phyloP scores from a whole-genome alignment of 2,113 vertebrate genomes.

The Hippocampus abdominalis region DNA sequence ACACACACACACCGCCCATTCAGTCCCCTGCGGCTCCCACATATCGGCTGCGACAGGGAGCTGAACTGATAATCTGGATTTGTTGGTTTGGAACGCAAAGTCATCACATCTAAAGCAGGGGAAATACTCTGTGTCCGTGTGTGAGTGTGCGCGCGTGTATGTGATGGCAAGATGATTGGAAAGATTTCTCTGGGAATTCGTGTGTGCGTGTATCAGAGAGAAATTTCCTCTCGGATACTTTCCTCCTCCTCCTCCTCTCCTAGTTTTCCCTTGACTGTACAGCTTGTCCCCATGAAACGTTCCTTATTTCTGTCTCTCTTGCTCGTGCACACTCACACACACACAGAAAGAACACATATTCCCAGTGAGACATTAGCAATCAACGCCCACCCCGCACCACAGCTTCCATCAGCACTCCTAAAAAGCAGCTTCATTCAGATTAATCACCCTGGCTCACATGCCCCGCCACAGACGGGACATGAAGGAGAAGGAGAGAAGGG shows the following conservation, averaged over 20 bases:
- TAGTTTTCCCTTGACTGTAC: slow-evolving; percentile 45
- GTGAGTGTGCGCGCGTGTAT: slow-evolving; percentile 11
- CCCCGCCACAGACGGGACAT: slow-evolving; percentile 40
- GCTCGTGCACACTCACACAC: not conserved
- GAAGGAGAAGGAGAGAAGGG: slow-evolving; percentile 34
- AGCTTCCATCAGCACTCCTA: slow-evolving; percentile 25
- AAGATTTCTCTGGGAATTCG: slow-evolving; percentile 39
- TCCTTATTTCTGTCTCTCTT: slow-evolving; percentile 21
- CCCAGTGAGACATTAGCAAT: slow-evolving; percentile 69
- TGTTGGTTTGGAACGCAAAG: slow-evolving; percentile 46
- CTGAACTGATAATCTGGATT: slow-evolving; percentile 63
- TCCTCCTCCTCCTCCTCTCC: slow-evolving; percentile 32
- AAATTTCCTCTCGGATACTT: slow-evolving; percentile 45
- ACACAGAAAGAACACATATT: slow-evolving; percentile 44
- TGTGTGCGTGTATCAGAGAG: slow-evolving; percentile 29
- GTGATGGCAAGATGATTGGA: slow-evolving; percentile 32
- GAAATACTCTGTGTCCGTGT: slow-evolving; percentile 16
- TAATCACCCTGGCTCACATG: slow-evolving; percentile 56
- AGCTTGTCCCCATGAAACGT: slow-evolving; percentile 36
- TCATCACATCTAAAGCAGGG: slow-evolving; percentile 43
- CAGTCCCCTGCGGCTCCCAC: slow-evolving; percentile 27
- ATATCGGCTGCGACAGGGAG: slow-evolving; percentile 39
- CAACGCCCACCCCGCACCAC: slow-evolving; percentile 40
- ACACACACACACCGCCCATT: not conserved
- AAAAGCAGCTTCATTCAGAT: slow-evolving; percentile 74